Evolutionary conservation across 2,888 invertebrate genomes (phyloP), one percentile per base, ranked within the genome.

Genomic region (Pristionchus mayeri): DNA sequence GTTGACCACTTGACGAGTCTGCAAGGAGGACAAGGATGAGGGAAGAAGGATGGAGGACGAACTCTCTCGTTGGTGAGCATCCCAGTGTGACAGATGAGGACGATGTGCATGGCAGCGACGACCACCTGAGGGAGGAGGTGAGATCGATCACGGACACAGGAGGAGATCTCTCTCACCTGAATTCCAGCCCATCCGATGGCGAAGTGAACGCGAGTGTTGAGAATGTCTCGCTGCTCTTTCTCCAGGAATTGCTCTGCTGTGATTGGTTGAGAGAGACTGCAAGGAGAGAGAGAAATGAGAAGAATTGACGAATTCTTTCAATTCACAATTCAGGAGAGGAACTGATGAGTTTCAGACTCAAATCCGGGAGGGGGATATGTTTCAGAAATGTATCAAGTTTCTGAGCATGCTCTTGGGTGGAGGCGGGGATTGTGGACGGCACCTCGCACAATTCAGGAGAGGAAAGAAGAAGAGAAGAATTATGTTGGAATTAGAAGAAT

Each of bases 1-100:
- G 85, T 89, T 91, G 37, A 92, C 88, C 27, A 92, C 91, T 85
- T 90, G 88, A n/a, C 91, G 86, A 11, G 91, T 91, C 91, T 91
- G 67, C 79, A 87, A 85, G 7, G n/a, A 54, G 4, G 4, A 4
- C 54, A 54, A 13, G 4, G 63, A 27, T 18, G 4, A 27, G 34
- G 6, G 63, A 63, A 30, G 3, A n/a, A 11, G 6, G 18, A 63
- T 63, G 30, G 4, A 30, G 3, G n/a, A n/a, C n/a, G n/a, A 50
- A 91, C 91, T 78, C 88, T 88, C 85, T 92, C 92, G 84, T 92
- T 92, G 3, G 92, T 92, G 80, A 85, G 85, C 88, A 90, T 88
- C 40, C 92, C 92, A 9, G 92, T 91, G 0, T 88, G 85, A 76
- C 91, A 91, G 76, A 92, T 92, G 30, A 89, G 86, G 7, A 85